Evolutionary conservation across 1,140 invertebrate species (phyloP).

Genomic region (Scaptomyza graminum): DNA sequence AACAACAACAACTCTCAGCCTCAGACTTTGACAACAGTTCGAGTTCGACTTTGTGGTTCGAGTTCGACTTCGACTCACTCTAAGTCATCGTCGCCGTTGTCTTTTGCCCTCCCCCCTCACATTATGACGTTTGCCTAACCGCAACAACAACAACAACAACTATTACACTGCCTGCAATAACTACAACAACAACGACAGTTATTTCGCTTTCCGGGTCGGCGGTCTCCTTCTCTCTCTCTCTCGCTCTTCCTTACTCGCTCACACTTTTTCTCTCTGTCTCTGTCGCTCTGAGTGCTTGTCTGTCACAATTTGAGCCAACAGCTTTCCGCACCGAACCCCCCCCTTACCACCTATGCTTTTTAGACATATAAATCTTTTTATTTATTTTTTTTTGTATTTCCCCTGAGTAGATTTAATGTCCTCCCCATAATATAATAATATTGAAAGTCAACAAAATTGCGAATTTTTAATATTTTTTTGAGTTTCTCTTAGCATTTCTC

Average conservation of each 20-base stretch:
- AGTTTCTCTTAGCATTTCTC: not conserved
- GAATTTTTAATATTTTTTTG: constrained; percentile 22
- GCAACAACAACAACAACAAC: constrained; percentile 22
- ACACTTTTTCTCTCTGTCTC: not conserved
- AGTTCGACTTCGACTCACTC: constrained; percentile 11
- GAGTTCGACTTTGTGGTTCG: too few species aligned
- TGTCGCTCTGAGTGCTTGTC: not conserved
- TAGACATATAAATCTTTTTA: too few species aligned
- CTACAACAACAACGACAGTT: constrained; percentile 14
- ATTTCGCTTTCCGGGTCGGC: constrained; percentile 47
- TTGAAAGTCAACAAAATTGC: constrained; percentile 18
- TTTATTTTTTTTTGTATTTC: too few species aligned
- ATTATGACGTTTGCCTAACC: constrained; percentile 40
- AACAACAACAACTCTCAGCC: too few species aligned
- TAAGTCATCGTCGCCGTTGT: constrained; percentile 34
- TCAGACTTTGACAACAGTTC: not conserved
- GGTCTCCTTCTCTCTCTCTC: too few species aligned
- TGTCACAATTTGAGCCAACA: not conserved
- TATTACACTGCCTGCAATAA: not conserved
- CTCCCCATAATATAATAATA: constrained; percentile 4
- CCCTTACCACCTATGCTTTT: too few species aligned
- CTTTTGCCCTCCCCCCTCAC: constrained; percentile 33
- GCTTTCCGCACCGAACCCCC: not conserved
- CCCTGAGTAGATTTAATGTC: too few species aligned
- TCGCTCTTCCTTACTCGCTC: not conserved